Evolutionary conservation across 2,113 vertebrate species (phyloP), one percentile per base, ranked within the genome.

Genomic region (Gymnorhina tibicen): DNA sequence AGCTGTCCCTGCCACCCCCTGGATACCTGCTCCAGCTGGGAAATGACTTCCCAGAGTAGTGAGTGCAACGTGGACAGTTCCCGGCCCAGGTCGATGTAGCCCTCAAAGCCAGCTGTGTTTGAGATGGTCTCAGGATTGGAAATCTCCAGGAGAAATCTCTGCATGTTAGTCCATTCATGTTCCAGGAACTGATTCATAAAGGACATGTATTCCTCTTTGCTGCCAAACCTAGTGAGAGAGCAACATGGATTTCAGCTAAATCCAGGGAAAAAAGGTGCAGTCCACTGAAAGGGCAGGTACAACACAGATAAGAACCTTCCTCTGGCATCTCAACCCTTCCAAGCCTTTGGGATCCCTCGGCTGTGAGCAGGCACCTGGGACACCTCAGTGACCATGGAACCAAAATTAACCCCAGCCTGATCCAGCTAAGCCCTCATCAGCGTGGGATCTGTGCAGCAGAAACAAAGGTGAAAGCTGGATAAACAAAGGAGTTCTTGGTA

Each of bases 171-270:
- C 99, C 99, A 99, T 89, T 99, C 99, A 0, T 99, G 99, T 91
- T 99, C 99, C 97, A 99, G 96, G 97, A 99, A 99, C 98, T 99
- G 99, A 97, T 99, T 99, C 99, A 99, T 99, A 95, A 99, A 99
- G 24, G 99, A 99, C 99, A 99, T 99, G 98, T 99, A 99, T 62
- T 99, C 99, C 74, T 99, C 99, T 92, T 99, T 99, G 98, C 99
- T 99, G 63, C 99, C 99, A 80, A 99, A 99, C 97, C 99, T 99
- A 83, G 37, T 7, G 23, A 73, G 75, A 93, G 39, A 95, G 59
- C 24, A 47, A 67, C 6, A 62, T 0, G 1, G 22, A 77, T 68
- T 81, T 84, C 56, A 85, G 68, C 24, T 37, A 60, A 55, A 58
- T 18, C 60, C 42, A 28, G 44, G 18, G 5, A 4, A n/a, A 12